Evolutionary conservation across 2,888 invertebrate species (phyloP).

Genomic region (Eristalis arbustorum): DNA sequence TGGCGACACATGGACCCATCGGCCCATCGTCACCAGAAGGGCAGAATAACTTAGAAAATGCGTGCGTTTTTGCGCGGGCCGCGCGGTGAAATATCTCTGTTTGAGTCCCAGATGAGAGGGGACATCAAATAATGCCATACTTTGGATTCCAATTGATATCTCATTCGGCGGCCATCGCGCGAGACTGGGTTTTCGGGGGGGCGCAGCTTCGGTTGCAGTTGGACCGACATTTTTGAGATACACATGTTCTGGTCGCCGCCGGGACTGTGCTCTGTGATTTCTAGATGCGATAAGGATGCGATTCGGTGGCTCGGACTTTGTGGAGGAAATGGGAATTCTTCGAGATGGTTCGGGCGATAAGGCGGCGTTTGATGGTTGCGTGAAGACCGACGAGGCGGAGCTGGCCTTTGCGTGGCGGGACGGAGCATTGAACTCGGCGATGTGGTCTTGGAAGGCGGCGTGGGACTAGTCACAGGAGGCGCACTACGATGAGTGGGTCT

Average conservation of each 20-base stretch:
- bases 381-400: not conserved
- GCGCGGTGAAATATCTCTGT: slow-evolving; percentile 62
- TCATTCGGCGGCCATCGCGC: slow-evolving; percentile 71
- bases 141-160: slow-evolving; percentile 73
- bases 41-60: slow-evolving; percentile 65
- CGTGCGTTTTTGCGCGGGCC: slow-evolving; percentile 12
- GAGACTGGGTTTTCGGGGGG: not conserved
- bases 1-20: not conserved
- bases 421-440: not conserved
- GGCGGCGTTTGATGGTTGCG: not conserved
- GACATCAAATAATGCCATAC: slow-evolving; percentile 73
- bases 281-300: slow-evolving; percentile 38
- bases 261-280: slow-evolving; percentile 1
- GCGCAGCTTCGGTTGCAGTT: no score
- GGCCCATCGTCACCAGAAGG: not conserved
- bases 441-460: no score
- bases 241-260: slow-evolving; percentile 13
- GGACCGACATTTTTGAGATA: slow-evolving; percentile 49
- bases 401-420: not conserved
- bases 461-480: no score
- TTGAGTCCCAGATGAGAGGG: slow-evolving; percentile 66
- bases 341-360: not conserved
- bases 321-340: not conserved
- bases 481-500: no score
- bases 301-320: not conserved